Evolutionary conservation across 2,113 vertebrate species (phyloP), one percentile per base, ranked within the genome.

Genomic region (Leptodactylus fuscus): DNA sequence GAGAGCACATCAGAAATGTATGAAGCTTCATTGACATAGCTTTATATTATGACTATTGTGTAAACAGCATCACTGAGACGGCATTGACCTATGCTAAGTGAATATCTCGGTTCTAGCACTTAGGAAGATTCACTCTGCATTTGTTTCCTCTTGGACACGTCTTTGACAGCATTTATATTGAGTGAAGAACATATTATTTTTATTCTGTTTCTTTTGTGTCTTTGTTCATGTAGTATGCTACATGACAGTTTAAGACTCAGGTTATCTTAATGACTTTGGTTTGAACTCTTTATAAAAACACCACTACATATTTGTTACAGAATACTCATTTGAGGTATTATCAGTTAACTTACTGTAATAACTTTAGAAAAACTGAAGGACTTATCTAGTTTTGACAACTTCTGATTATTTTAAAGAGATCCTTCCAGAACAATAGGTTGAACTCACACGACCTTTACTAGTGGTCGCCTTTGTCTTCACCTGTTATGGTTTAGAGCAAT

Each of bases 1-100:
- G 79, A 79, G 70, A 16, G 67, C 32, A 90, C 46, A 85, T 20
- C 79, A 89, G 87, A 75, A 88, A 85, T 80, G 71, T 38, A 58
- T 55, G 53, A 85, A 83, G 0, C 0, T 65, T 24, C 87, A 89
- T 87, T 78, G 58, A 44, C 74, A 87, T 88, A 86, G 27, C 79
- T 79, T 79, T 71, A 18, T 85, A 29, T 79, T 79, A 71, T 36
- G 18, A 67, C 36, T 32, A 38, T 76, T 58, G 53, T 76, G 51
- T 58, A 86, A 85, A 88, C 15, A 12, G 36, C 15, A 5, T 85
- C 48, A 58, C 49, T 83, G 86, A 87, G 85, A 87, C n/a, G 77
- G 86, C 46, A 81, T 10, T 69, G 67, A 86, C 53, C 84, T 87
- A 53, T 86, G 76, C 55, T 88, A 87, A 87, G 55, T 69, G 44